Percentiles rank a stretch among this genome's conserved stretches.
These are phyloP conservation scores for Ammodytes dubius DNA, from an alignment of 2,113 vertebrate species.

Conservation along the genomic window DNA sequence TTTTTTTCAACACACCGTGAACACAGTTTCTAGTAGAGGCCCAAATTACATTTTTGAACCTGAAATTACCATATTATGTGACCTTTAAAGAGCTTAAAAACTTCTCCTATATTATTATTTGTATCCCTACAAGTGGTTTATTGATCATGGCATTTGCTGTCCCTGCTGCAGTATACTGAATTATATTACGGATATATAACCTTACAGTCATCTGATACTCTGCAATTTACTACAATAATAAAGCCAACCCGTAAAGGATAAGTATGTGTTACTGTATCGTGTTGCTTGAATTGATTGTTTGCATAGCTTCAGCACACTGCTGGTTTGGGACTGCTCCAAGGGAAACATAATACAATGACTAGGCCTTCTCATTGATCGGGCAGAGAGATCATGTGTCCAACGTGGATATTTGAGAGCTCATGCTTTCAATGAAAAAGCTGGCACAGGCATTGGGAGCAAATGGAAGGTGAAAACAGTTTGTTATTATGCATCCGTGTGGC, in stretches of 20 bases:
- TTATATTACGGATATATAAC: slow-evolving; percentile 32
- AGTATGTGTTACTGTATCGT: slow-evolving; percentile 33
- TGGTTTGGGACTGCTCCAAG: slow-evolving; percentile 13
- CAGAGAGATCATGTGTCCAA: slow-evolving; percentile 62
- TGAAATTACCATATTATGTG: no score
- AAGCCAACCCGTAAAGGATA: background rate
- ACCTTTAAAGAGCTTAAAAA: no score
- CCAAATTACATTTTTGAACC: no score
- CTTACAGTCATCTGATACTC: slow-evolving; percentile 33
- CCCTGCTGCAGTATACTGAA: slow-evolving; percentile 2
- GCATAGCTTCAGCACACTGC: background rate
- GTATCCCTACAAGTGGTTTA: slow-evolving; percentile 13
- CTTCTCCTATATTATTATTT: background rate
- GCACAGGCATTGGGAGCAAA: background rate
- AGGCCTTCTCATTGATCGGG: slow-evolving; percentile 42
- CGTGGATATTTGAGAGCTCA: slow-evolving; percentile 66
- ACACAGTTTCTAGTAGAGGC: no score
- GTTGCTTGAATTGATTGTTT: slow-evolving; percentile 50
- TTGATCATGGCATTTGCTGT: slow-evolving; percentile 23
- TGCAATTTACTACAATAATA: slow-evolving; percentile 45
- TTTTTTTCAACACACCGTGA: no score
- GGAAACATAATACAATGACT: slow-evolving; percentile 54
- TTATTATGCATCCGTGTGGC: slow-evolving; percentile 39
- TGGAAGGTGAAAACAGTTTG: slow-evolving; percentile 42
- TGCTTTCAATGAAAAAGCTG: slow-evolving; percentile 53